phyloP scores from a whole-genome alignment of 2,888 invertebrate genomes.

The Hyposoter dolosus region DNA sequence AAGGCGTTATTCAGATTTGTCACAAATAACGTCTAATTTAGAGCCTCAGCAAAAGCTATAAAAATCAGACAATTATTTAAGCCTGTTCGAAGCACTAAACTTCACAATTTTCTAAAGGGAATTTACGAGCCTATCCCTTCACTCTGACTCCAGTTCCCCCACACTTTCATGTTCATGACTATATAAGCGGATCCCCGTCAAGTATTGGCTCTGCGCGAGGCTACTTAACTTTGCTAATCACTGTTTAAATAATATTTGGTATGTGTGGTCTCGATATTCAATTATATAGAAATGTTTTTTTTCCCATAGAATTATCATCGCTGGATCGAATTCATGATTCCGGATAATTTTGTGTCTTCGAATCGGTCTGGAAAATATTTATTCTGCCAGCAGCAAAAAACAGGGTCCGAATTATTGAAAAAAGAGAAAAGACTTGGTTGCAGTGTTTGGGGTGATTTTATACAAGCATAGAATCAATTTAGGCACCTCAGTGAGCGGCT shows the following conservation, averaged over 20 bases:
- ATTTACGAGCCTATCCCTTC: not conserved
- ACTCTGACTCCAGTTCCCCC: not conserved
- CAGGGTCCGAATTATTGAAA: not conserved
- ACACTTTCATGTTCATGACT: not conserved
- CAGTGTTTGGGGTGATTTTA: slow-evolving; percentile 23
- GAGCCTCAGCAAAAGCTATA: not conserved
- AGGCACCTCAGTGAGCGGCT: slow-evolving; percentile 10
- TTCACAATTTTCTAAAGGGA: not conserved
- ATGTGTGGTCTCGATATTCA: not conserved
- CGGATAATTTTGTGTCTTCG: not conserved
- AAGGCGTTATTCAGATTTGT: not conserved
- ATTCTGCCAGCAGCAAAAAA: not conserved
- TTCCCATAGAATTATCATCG: not conserved
- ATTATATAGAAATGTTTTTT: not conserved
- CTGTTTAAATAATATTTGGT: not conserved
- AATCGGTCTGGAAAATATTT: not conserved
- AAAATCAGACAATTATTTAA: not conserved
- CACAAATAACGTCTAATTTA: not conserved
- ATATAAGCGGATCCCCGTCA: too few relatives aligned
- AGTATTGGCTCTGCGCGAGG: not conserved
- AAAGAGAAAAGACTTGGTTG: not conserved
- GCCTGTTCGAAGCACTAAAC: not conserved
- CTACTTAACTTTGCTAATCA: not conserved
- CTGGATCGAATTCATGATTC: not conserved
- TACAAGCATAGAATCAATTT: slow-evolving; percentile 51